phyloP scores from a whole-genome alignment of 2,888 invertebrate species.

The Orthosia gothica region DNA sequence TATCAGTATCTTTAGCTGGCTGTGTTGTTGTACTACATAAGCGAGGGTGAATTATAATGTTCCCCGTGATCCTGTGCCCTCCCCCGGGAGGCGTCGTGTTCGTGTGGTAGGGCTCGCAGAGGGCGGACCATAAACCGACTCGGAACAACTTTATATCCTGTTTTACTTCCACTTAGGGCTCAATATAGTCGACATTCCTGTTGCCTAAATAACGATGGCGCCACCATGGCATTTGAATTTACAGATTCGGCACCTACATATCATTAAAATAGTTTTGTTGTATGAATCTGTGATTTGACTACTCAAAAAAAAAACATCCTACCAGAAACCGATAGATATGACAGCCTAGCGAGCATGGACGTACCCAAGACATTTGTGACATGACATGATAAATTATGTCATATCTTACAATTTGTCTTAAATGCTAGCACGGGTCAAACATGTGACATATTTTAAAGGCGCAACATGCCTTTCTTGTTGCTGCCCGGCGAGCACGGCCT shows the following conservation, averaged over 20 bases:
- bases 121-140: slow-evolving; percentile 79
- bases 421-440: no score
- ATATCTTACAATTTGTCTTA: no score
- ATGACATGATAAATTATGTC: no score
- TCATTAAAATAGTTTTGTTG: no score
- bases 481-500: no score
- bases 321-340: no score
- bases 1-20: slow-evolving; percentile 26
- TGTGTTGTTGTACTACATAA: slow-evolving; percentile 30
- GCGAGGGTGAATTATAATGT: slow-evolving; percentile 55
- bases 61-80: slow-evolving; percentile 45
- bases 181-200: slow-evolving; percentile 7
- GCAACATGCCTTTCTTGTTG: no score
- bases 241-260: neutral
- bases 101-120: slow-evolving; percentile 58
- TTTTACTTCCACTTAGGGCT: slow-evolving; percentile 81
- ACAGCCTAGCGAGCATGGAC: no score
- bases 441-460: no score
- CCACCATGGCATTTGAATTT: neutral
- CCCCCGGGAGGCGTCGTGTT: slow-evolving; percentile 67
- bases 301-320: no score
- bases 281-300: no score
- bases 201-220: slow-evolving; percentile 6
- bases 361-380: no score
- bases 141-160: slow-evolving; percentile 77